Conservation (phyloP, 2,113 vertebrate genomes). For the Psilopsiagon aymara region DNA sequence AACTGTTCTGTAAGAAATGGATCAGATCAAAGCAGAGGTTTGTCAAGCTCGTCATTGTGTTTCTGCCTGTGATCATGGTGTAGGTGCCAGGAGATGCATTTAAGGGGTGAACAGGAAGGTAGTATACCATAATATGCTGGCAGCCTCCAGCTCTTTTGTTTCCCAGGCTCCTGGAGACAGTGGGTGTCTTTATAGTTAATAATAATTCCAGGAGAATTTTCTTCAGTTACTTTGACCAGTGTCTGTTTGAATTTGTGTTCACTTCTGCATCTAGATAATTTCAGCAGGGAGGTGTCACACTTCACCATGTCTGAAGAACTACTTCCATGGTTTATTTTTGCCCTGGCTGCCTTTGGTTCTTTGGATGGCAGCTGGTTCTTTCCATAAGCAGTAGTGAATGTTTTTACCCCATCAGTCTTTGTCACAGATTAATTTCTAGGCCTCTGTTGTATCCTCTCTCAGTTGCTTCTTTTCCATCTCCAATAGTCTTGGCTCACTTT, state of each 20-base stretch:
- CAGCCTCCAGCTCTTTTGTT: not conserved
- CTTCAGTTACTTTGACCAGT: not conserved
- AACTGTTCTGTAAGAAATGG: not conserved
- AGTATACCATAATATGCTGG: not conserved
- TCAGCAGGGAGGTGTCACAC: not conserved
- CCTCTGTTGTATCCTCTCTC: not conserved
- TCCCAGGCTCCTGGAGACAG: not conserved
- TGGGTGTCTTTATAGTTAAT: not conserved
- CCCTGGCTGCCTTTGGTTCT: not conserved
- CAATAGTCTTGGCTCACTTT: not conserved
- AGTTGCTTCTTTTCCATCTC: not conserved
- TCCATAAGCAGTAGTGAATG: not conserved
- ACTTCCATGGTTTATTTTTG: not conserved
- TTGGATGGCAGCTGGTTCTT: not conserved
- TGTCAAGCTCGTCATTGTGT: fast-evolving
- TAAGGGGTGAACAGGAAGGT: not conserved
- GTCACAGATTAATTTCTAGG: not conserved
- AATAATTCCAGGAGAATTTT: not conserved
- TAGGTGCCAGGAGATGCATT: fast-evolving
- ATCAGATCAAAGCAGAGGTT: not conserved
- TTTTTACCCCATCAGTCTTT: not conserved
- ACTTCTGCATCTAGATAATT: not conserved
- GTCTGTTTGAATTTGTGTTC: not conserved
- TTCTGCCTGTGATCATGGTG: not conserved
- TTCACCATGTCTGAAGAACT: not conserved